These are phyloP conservation scores for Trogon surrucura DNA, from an alignment of 2,113 vertebrate genomes.

Conservation along the genomic window DNA sequence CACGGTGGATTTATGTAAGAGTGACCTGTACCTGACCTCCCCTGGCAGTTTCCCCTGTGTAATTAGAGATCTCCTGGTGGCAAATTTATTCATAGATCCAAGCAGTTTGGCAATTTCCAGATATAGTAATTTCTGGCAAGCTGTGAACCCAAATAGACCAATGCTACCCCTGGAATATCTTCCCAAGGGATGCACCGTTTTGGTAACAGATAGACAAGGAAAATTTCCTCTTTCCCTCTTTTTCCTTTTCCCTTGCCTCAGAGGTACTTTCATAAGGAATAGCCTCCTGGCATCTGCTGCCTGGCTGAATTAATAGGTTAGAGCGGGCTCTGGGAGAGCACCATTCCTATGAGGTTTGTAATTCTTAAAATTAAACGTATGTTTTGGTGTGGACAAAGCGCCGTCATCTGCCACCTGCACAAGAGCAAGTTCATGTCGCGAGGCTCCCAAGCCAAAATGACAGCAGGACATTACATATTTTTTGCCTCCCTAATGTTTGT, in stretches of 20 bases:
- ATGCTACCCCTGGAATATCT: neutral
- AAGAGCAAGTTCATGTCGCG: neutral
- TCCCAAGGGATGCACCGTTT: neutral
- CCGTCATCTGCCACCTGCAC: neutral
- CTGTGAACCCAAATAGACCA: neutral
- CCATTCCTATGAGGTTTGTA: neutral
- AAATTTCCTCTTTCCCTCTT: neutral
- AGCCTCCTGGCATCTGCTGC: neutral
- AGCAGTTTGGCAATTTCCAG: slow-evolving; percentile 4
- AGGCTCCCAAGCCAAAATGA: neutral
- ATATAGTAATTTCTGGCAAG: slow-evolving; percentile 1
- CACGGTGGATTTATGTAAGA: neutral
- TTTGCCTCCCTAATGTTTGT: neutral
- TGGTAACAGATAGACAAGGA: neutral
- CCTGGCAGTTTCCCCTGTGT: neutral
- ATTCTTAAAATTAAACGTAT: neutral
- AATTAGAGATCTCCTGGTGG: neutral
- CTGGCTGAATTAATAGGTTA: neutral
- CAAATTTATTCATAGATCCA: neutral
- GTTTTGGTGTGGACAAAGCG: neutral
- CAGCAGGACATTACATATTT: neutral
- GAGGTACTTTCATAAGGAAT: neutral
- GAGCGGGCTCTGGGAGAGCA: neutral
- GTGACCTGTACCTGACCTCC: neutral
- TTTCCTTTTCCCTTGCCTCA: neutral